Evolutionary conservation across 2,113 vertebrate species (phyloP), one percentile per base, ranked within the genome.

Genomic region (Eretmochelys imbricata): DNA sequence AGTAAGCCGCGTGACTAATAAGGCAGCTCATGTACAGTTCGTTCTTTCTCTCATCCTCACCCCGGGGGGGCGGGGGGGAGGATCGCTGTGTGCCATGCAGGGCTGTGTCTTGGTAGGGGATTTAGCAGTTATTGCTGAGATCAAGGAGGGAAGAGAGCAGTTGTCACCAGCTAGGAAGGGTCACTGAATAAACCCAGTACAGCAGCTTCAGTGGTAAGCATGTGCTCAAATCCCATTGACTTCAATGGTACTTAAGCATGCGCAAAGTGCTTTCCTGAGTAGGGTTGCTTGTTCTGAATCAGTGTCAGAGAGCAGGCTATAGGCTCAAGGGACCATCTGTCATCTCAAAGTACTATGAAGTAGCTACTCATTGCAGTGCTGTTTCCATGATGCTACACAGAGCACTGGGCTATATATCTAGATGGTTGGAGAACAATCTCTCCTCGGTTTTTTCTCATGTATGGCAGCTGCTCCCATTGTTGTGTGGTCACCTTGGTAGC

Each of bases 401-500:
- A 88, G 85, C 78, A 76, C 94, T 91, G 91, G 89, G 82, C 9
- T 48, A 54, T 38, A 24, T 79, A 89, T 84, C 49, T 90, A 79
- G 12, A 51, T 81, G 42, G 92, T 92, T 89, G 88, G 29, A 78
- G 83, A 93, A 89, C 17, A 55, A 82, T 27, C 53, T 53, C 85
- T 62, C 85, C 49, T 19, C 3, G 62, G n/a, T 79, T 92, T 94
- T 51, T 87, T 59, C 88, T 92, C 97, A 84, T 93, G 82, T 88
- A 95, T 80, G 51, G 90, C 89, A 97, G 95, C 91, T 96, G 82
- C 94, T 96, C 90, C 72, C 54, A 92, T 78, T 90, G 12, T 31
- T 38, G 49, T 91, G 75, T 19, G 79, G 50, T 80, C 84, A 79
- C 89, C 91, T 59, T 83, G 57, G 49, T 89, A 93, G 90, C 80